phyloP scores from a whole-genome alignment of 2,888 invertebrate genomes.

The Chrysodeixis includens region DNA sequence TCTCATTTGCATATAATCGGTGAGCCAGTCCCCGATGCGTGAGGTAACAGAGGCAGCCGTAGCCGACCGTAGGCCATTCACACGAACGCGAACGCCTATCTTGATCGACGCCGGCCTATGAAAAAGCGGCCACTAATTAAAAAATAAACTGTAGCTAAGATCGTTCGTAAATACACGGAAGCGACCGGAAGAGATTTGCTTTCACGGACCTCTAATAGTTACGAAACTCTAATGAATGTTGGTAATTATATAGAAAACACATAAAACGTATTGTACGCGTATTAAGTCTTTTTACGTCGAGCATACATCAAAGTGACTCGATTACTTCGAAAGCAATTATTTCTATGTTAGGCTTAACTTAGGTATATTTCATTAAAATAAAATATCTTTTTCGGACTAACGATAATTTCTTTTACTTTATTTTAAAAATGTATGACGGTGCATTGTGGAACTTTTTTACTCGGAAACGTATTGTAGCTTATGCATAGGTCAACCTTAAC shows the following conservation, averaged over 20 bases:
- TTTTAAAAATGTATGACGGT: too few species aligned
- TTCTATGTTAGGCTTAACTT: conserved; percentile 20
- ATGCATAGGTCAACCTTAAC: neutral
- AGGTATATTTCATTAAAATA: too few species aligned
- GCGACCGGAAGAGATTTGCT: conserved; percentile 79
- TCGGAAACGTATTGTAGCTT: neutral
- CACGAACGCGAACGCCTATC: conserved; percentile 83
- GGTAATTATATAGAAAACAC: conserved; percentile 48
- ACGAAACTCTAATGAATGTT: conserved; percentile 54
- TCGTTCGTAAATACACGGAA: conserved; percentile 81
- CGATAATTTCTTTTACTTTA: too few species aligned
- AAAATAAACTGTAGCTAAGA: conserved; percentile 85
- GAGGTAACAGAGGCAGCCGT: conserved; percentile 80
- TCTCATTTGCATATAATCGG: conserved; percentile 89
- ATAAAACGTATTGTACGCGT: conserved; percentile 18
- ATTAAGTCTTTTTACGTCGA: conserved; percentile 8
- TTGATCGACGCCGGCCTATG: conserved; percentile 86
- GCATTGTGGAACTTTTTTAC: too few species aligned
- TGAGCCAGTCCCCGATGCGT: conserved; percentile 83
- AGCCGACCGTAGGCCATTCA: conserved; percentile 86
- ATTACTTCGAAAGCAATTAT: conserved; percentile 25
- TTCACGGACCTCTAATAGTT: conserved; percentile 64
- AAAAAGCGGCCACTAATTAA: conserved; percentile 87
- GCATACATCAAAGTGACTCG: conserved; percentile 34
- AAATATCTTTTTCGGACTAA: too few species aligned